Evolutionary conservation across 1,140 invertebrate species (phyloP).

Genomic region (Chironomus tepperi): DNA sequence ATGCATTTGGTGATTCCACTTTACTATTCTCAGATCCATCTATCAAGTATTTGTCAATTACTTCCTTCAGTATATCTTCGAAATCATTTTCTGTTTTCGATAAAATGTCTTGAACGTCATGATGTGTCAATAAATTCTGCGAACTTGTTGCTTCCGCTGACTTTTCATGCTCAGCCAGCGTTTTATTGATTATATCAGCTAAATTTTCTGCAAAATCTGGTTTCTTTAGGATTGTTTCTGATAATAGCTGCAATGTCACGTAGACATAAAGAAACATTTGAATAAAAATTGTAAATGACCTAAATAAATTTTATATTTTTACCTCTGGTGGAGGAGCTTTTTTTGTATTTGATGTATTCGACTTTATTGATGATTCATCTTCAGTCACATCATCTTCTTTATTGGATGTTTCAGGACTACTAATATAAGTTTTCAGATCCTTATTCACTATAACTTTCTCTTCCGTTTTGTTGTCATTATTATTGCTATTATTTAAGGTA

Average conservation of each 20-base stretch:
- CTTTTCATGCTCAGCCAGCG: background rate
- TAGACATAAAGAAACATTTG: no score
- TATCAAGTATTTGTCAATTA: conserved; percentile 29
- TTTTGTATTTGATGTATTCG: background rate
- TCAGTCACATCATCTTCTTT: conserved; percentile 8
- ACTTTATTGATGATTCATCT: background rate
- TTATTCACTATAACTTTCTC: background rate
- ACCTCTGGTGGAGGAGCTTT: background rate
- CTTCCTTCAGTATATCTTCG: conserved; percentile 35
- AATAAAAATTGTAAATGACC: background rate
- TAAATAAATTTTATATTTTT: background rate
- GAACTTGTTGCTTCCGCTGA: background rate
- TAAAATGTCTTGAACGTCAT: conserved; percentile 31
- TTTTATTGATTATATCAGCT: background rate
- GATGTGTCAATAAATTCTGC: background rate
- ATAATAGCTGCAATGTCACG: background rate
- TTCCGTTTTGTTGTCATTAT: background rate
- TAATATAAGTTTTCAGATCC: background rate
- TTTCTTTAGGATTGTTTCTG: background rate
- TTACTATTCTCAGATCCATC: background rate
- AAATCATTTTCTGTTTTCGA: conserved; percentile 38
- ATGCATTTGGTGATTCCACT: no score
- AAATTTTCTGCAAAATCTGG: conserved; percentile 13
- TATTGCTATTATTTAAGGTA: background rate
- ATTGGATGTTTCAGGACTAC: background rate